Evolutionary conservation across 2,888 invertebrate species (phyloP).

Genomic region (Tyria jacobaeae): DNA sequence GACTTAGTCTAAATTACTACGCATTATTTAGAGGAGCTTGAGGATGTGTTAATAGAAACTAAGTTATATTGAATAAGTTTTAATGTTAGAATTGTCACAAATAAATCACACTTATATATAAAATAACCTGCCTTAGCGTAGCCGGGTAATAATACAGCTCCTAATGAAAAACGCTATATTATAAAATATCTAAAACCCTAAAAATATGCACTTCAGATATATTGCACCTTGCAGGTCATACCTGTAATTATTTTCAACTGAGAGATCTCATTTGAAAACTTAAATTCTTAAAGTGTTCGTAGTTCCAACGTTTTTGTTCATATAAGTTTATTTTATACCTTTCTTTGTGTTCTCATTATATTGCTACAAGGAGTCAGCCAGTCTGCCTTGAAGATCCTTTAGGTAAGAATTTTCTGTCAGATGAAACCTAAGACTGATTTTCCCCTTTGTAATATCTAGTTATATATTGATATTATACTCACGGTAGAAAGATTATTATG

Average conservation of each 20-base stretch:
- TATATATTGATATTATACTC: constrained; percentile 9
- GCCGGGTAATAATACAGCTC: no score
- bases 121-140: no score
- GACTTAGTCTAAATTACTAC: no score
- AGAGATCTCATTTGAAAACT: not conserved
- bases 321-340: not conserved
- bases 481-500: not conserved
- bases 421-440: constrained; percentile 17
- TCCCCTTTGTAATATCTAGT: constrained; percentile 29
- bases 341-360: constrained; percentile 5
- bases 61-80: no score
- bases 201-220: not conserved
- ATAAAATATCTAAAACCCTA: no score
- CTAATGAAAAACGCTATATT: no score
- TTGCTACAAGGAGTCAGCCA: constrained; percentile 10
- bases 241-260: not conserved
- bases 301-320: no score
- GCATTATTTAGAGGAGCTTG: no score
- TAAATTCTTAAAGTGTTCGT: not conserved
- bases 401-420: constrained; percentile 28
- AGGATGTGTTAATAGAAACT: no score
- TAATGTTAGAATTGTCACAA: no score
- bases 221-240: not conserved
- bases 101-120: no score
- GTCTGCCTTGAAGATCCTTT: constrained; percentile 23